Evolutionary conservation across 2,113 vertebrate species (phyloP).

Genomic region (Scalopus aquaticus): DNA sequence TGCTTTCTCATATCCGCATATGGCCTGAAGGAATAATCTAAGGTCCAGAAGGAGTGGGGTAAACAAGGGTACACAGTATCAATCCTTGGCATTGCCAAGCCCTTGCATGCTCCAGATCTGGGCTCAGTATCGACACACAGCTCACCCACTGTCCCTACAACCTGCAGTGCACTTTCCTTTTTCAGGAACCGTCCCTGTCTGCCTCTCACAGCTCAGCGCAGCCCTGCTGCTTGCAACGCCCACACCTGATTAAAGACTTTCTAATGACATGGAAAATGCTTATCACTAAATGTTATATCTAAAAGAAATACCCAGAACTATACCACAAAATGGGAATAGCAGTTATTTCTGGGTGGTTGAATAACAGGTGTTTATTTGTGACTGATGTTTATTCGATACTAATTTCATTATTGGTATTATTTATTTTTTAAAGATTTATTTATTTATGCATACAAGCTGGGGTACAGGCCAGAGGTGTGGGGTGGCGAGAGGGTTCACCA

Average conservation of each 20-base stretch:
- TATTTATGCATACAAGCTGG: too few species aligned
- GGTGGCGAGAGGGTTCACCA: too few species aligned
- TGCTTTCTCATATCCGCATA: rapidly evolving
- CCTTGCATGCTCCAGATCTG: not conserved
- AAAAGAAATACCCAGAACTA: not conserved
- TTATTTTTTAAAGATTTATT: too few species aligned
- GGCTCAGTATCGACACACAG: not conserved
- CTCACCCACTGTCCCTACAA: not conserved
- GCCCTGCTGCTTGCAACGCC: too few species aligned
- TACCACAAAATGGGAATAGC: not conserved
- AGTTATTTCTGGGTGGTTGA: not conserved
- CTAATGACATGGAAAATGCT: not conserved
- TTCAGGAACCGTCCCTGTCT: not conserved
- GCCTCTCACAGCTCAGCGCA: not conserved
- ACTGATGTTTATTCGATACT: not conserved
- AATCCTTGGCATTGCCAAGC: not conserved
- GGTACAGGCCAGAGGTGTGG: too few species aligned
- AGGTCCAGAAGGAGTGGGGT: not conserved
- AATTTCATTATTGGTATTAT: not conserved
- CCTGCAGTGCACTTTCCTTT: not conserved
- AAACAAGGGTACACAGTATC: not conserved
- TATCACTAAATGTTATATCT: not conserved
- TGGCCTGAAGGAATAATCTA: not conserved
- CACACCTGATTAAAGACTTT: not conserved
- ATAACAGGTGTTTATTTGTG: not conserved